Evolutionary conservation across 2,797 vertebrate species (phyloP).

Genomic region (Hafferia zeledoni): DNA sequence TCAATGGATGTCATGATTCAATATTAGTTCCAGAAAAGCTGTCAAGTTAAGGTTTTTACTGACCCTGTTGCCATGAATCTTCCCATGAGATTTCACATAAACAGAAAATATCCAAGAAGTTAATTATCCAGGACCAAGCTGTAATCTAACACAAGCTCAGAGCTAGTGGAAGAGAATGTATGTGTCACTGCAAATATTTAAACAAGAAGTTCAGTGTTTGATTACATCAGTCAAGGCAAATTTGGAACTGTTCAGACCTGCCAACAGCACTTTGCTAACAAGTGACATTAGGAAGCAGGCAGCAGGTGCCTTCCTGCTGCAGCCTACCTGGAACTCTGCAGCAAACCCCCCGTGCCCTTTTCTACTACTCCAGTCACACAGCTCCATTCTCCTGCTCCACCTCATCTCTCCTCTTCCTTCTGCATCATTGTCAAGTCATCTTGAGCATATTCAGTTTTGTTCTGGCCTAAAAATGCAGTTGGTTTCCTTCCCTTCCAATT

Average conservation of each 20-base stretch:
- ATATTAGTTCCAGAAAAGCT: background rate
- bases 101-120: conserved; percentile 20
- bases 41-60: background rate
- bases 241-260: background rate
- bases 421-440: background rate
- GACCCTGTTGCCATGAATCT: background rate
- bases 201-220: conserved; percentile 15
- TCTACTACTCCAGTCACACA: background rate
- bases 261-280: background rate
- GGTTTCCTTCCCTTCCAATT: background rate
- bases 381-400: background rate
- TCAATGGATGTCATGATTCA: background rate
- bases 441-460: background rate
- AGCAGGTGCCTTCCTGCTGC: background rate
- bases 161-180: background rate
- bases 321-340: background rate
- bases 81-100: background rate
- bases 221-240: conserved; percentile 22
- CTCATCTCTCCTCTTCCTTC: background rate
- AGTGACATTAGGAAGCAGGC: background rate
- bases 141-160: background rate
- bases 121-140: background rate
- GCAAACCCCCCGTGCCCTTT: background rate
- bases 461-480: background rate
- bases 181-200: background rate